Conservation (phyloP, 2,113 vertebrate species). For the Callaeas wilsoni region DNA sequence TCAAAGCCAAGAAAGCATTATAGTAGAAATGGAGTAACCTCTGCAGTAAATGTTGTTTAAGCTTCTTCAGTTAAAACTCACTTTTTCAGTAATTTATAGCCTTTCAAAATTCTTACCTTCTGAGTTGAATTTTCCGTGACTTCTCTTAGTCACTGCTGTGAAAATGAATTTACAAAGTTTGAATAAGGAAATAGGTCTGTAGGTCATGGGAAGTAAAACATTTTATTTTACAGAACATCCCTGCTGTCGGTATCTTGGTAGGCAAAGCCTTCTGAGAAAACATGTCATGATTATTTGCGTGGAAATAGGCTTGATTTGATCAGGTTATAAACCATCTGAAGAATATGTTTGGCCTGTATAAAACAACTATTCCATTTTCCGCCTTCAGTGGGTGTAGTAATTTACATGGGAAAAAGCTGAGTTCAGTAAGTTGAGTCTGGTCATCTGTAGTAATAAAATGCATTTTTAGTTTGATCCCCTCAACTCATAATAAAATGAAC, state of each 20-base stretch:
- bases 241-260: not conserved
- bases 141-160: not conserved
- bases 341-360: not conserved
- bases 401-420: not conserved
- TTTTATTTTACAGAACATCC: not conserved
- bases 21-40: not conserved
- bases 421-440: not conserved
- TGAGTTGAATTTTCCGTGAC: not conserved
- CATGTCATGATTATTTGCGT: not conserved
- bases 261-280: not conserved
- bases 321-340: not conserved
- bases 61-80: not conserved
- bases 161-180: not conserved
- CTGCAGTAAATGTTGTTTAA: not conserved
- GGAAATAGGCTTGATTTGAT: not conserved
- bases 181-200: not conserved
- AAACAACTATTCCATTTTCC: not conserved
- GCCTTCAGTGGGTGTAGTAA: not conserved
- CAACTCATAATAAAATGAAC: not conserved
- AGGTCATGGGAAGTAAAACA: not conserved
- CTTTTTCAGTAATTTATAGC: not conserved
- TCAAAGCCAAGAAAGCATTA: slow-evolving; percentile 14
- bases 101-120: not conserved
- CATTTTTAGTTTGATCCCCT: not conserved
- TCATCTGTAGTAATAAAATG: not conserved